Conservation (phyloP, 2,888 invertebrate species). For the Coleophora flavipennella region DNA sequence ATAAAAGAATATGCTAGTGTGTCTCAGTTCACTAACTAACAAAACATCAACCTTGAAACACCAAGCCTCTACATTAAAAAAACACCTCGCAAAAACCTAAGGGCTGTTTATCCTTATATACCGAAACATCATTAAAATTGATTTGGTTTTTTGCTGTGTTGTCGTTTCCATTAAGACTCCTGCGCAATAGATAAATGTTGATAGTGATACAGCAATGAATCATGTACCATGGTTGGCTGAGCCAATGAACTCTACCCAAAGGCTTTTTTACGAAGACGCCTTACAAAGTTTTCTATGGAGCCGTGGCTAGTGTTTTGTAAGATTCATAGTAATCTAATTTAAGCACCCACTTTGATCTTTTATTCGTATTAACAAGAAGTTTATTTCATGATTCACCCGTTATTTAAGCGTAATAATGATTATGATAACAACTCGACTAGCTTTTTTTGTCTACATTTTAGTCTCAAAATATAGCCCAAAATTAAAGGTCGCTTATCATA, state of each 20-base stretch:
- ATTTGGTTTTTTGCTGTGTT: constrained; percentile 42
- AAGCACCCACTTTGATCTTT: not conserved
- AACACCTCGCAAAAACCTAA: constrained; percentile 41
- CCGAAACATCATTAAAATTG: constrained; percentile 44
- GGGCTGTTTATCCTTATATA: too few relatives aligned
- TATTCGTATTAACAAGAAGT: too few relatives aligned
- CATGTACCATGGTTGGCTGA: constrained; percentile 20
- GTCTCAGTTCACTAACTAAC: constrained; percentile 16
- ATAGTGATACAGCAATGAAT: constrained; percentile 31
- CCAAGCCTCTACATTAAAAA: constrained; percentile 17
- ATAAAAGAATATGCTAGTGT: constrained; percentile 13
- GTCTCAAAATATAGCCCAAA: too few relatives aligned
- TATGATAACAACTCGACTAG: too few relatives aligned
- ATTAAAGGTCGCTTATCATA: too few relatives aligned
- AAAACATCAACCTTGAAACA: constrained; percentile 23
- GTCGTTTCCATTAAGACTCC: constrained; percentile 18
- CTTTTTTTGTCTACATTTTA: too few relatives aligned
- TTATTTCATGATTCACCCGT: too few relatives aligned
- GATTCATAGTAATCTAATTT: constrained; percentile 13
- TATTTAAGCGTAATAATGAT: too few relatives aligned
- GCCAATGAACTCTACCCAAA: constrained; percentile 36
- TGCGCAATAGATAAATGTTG: constrained; percentile 31
- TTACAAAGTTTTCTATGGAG: constrained; percentile 3
- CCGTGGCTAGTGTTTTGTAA: constrained; percentile 6
- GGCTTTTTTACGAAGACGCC: constrained; percentile 25